A percentile compares a stretch with the other conserved stretches of the same genome.
Evolutionary conservation across 92 coral and sea anemone genomes (phyloP).

Genomic region (Palythoa caribaeorum): DNA sequence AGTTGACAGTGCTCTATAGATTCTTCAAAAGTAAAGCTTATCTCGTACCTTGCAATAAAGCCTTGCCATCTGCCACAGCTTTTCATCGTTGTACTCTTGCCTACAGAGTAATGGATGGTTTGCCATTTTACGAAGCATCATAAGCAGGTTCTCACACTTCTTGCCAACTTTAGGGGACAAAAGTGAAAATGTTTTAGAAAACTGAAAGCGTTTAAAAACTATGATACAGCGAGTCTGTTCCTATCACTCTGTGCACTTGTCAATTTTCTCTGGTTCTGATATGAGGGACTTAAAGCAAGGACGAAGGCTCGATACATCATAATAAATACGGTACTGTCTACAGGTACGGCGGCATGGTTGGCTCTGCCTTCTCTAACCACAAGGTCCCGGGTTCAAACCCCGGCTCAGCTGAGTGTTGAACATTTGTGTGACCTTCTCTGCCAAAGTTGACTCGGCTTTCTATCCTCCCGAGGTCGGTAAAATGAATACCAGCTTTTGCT

Average conservation of each 20-base stretch:
- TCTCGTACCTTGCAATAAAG: conserved; percentile 91
- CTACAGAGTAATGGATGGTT: conserved; percentile 89
- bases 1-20: neutral
- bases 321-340: neutral
- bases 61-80: conserved; percentile 81
- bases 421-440: too few species aligned
- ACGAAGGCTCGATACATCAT: neutral
- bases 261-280: too few species aligned
- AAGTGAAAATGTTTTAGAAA: neutral
- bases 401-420: too few species aligned
- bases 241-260: too few species aligned
- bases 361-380: conserved; percentile 53
- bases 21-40: neutral
- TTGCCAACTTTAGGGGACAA: neutral
- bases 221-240: too few species aligned
- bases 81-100: conserved; percentile 68
- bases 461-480: too few species aligned
- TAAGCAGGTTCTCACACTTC: conserved; percentile 66
- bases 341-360: neutral
- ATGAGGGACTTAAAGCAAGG: too few species aligned
- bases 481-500: too few species aligned
- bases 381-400: too few species aligned
- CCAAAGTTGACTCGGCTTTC: too few species aligned
- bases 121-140: conserved; percentile 88
- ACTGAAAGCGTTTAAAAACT: conserved; percentile 63